Evolutionary conservation across 2,113 vertebrate species (phyloP).

Genomic region (Grantiella picta): DNA sequence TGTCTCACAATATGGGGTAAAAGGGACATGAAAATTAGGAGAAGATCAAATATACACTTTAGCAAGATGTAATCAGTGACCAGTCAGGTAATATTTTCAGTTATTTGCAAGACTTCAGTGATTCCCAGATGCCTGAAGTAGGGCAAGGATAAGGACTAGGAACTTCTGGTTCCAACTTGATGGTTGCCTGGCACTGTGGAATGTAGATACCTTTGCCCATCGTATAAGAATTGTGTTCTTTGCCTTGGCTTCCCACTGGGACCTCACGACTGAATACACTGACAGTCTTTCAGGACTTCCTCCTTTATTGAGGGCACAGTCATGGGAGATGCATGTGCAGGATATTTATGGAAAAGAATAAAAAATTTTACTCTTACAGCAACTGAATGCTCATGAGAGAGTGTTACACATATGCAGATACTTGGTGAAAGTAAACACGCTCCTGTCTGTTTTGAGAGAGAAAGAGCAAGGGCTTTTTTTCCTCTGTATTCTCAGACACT

Average conservation of each 20-base stretch:
- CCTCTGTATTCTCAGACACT: not conserved
- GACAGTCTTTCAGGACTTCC: not conserved
- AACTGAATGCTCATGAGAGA: not conserved
- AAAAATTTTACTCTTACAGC: not conserved
- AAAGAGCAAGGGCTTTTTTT: not conserved
- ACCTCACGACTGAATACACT: not conserved
- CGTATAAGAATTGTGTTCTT: not conserved
- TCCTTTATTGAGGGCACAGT: not conserved
- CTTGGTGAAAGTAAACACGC: not conserved
- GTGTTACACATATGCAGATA: not conserved
- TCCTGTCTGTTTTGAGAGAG: not conserved
- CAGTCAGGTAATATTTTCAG: not conserved
- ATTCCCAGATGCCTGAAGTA: constrained; percentile 11
- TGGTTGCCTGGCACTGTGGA: constrained; percentile 38
- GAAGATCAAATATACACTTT: not conserved
- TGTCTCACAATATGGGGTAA: constrained; percentile 21
- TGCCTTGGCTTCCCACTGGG: not conserved
- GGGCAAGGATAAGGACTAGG: not conserved
- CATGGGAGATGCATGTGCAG: not conserved
- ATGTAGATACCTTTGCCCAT: constrained; percentile 46
- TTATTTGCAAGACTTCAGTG: constrained; percentile 3
- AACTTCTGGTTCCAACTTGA: constrained; percentile 35
- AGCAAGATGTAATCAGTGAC: not conserved
- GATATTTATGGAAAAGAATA: not conserved
- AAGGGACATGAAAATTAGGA: not conserved